These are phyloP conservation scores for Chondrilla cf. caribensis DNA, from an alignment of 37 sponge, comb jelly and placozoan genomes.

Conservation along the genomic window DNA sequence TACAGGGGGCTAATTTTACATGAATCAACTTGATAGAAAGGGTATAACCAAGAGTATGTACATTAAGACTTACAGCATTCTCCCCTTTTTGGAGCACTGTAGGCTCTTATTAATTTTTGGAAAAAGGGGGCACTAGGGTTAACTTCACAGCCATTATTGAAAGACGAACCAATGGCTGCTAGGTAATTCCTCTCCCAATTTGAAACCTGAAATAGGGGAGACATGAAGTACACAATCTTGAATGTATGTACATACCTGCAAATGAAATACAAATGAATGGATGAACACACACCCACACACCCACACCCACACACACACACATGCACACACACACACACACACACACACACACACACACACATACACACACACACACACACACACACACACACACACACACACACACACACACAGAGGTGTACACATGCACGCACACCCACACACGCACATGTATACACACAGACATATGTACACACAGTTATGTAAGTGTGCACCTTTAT, in stretches of 20 bases:
- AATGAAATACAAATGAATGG: background rate
- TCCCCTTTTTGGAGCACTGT: too few species aligned
- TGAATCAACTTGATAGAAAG: too few species aligned
- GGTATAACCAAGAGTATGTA: too few species aligned
- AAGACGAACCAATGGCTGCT: too few species aligned
- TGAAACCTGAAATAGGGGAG: too few species aligned
- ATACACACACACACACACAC: conserved; percentile 37
- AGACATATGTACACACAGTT: background rate
- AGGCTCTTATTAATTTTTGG: too few species aligned
- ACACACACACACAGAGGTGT: conserved; percentile 16
- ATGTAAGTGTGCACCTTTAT: background rate
- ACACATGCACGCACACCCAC: conserved; percentile 20
- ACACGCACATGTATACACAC: conserved; percentile 3
- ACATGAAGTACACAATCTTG: background rate
- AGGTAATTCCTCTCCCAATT: too few species aligned
- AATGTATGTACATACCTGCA: background rate
- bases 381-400: conserved; percentile 29
- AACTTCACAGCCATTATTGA: too few species aligned
- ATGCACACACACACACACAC: conserved; percentile 31
- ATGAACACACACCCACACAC: conserved; percentile 12
- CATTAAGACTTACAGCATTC: too few species aligned
- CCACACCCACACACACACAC: conserved; percentile 24
- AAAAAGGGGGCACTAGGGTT: too few species aligned
- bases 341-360: conserved; percentile 33
- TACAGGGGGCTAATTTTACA: too few species aligned